Base-by-base conservation (phyloP, 2,888 invertebrate genomes). In the Bombyx huttoni region DNA sequence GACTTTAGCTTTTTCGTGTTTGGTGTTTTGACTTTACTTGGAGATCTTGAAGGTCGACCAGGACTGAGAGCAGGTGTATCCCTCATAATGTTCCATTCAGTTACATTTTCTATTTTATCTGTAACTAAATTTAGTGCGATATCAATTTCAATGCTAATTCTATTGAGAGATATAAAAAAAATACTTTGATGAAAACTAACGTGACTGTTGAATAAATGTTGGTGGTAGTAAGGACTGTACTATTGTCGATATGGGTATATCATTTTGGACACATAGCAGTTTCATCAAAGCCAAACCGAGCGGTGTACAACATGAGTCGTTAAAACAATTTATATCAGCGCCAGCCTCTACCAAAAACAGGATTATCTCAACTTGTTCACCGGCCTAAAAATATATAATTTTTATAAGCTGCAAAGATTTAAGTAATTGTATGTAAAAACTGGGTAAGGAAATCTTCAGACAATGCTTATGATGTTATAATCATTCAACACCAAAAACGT, bases 251-350 rank as follows among this genome's bases (percentile, higher is more conserved):
- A 61, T 52, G 9, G 71, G 50, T 46, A 86, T 66, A 45, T 75
- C 72, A 13, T 60, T 65, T 34, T 62, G 60, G 7, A 64, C 54
- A 49, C 86, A 79, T 10, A 78, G 60, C 52, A 79, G 89, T 52
- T 79, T 69, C 48, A 89, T 59, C 7, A 91, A 59, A 46, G 81
- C 76, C 6, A 89, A 59, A 10, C 72, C 77, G 6, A 91, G 73
- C 1, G 91, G 81, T 3, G 90, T 89, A 58, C 89, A 78, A 52
- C 90, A 89, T 47, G 89, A 88, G 56, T 91, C 91, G 58, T 91
- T 91, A 50, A 68, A 75, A 47, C 70, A 68, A 58, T 91, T 78
- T 2, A 91, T 59, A 47, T 82, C 75, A 1, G 89, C 90, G 0
- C 91, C 90, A 49, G 89, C 85, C 60, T 89, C 86, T 1, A 84